Conservation (phyloP, 2,888 invertebrate species). For the Steinernema carpocapsae region DNA sequence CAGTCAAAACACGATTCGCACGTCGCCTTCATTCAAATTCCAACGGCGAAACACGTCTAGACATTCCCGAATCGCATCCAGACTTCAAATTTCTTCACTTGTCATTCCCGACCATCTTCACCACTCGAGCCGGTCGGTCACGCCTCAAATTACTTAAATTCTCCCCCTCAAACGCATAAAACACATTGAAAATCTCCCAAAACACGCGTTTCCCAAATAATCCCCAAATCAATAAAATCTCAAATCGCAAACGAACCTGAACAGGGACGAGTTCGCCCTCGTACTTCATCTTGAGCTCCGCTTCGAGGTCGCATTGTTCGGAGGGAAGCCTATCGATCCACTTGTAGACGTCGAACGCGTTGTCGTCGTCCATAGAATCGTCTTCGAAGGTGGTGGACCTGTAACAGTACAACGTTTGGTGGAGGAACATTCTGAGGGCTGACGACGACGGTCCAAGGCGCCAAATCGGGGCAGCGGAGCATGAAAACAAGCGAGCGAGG, state of each 20-base stretch:
- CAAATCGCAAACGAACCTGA: slow-evolving; percentile 43
- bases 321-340: slow-evolving; percentile 41
- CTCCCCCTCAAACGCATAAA: too few relatives aligned
- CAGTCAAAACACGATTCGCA: too few relatives aligned
- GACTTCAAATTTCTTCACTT: background rate
- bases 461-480: background rate
- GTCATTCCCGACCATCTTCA: background rate
- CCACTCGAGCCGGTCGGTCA: too few relatives aligned
- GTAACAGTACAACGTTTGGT: background rate
- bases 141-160: too few relatives aligned
- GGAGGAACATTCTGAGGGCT: too few relatives aligned
- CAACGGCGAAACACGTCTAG: too few relatives aligned
- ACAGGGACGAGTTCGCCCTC: slow-evolving; percentile 39
- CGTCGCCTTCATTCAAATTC: too few relatives aligned
- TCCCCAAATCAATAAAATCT: slow-evolving; percentile 2
- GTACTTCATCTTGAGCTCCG: slow-evolving; percentile 18
- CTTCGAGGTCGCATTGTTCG: slow-evolving; percentile 14
- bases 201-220: background rate
- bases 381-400: background rate
- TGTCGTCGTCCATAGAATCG: slow-evolving; percentile 66
- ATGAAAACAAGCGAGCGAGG: background rate
- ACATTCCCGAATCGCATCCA: too few relatives aligned
- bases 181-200: background rate
- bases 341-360: slow-evolving; percentile 65
- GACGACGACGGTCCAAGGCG: too few relatives aligned